Base-by-base conservation (phyloP, 2,797 vertebrate species). In the Protonibea diacanthus region DNA sequence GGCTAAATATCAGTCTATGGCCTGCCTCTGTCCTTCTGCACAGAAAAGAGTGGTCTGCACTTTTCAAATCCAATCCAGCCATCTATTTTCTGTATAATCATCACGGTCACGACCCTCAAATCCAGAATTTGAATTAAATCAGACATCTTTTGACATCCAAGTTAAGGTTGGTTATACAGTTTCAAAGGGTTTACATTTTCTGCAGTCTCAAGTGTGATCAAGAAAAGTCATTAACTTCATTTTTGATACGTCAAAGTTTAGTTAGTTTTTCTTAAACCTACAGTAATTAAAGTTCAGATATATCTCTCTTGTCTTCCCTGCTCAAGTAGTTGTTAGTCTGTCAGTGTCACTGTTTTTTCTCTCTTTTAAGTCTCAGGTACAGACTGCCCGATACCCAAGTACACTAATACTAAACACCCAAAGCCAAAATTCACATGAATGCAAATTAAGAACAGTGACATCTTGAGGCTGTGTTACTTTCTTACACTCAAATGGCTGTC, bases 371-470 rank as follows among this genome's bases (percentile, higher is more conserved):
- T 48, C 0, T 73, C n/a, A 48, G 29, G 2, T 9, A 53, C 20
- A 70, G 25, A 17, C 20, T 5, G n/a, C 15, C 42, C 4, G 18
- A 25, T 70, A 49, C 18, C 2, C 25, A 62, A 21, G 27, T 17
- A 20, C 33, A 33, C 9, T 6, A 10, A n/a, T 18, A 44, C 14
- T 21, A 48, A 4, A 29, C 27, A 66, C 20, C 58, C 45, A 25
- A 6, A 70, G 17, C 21, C 44, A 47, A 42, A 42, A 53, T 56
- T 13, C 33, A 52, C 17, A 57, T 64, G 18, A 70, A 57, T 56
- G 61, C 47, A 79, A 38, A 76, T 80, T 42, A 71, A 71, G 44
- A 76, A 81, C 45, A 76, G 74, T 74, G 69, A 66, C 82, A 85
- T 64, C 77, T 57, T 79, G 47, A 82, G 66, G 72, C 27, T 2